Evolutionary conservation across 1,140 invertebrate species (phyloP), one percentile per base, ranked within the genome.

Genomic region (Trichoplusia ni): DNA sequence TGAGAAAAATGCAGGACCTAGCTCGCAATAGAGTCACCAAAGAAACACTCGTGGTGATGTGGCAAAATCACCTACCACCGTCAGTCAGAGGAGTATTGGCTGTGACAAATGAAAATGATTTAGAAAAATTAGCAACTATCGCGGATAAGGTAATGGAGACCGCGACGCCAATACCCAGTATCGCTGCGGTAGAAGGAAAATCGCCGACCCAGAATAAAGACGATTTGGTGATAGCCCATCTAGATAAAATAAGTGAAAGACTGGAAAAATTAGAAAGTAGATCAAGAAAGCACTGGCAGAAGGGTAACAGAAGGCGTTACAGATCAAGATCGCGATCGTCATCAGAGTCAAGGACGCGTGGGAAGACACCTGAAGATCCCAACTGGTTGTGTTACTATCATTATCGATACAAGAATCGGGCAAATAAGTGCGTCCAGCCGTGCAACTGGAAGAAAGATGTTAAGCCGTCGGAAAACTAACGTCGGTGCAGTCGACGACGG

Each of bases 381-480:
- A 9, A 65, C 14, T 65, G 63, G 53, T 35, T 65, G 6, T 65
- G 53, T 38, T 60, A 54, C 19, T 67, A 67, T 14, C 64, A 67
- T 25, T 60, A 37, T 18, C 38, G 59, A 0, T 67, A 49, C 19
- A 11, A 11, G 6, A 7, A 62, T 2, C 37, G 38, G 8, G 65
- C 65, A 1, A 35, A 8, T 0, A 56, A 33, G 7, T 67, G 59
- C n/a, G n/a, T 56, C 0, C 3, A 61, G 1, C 65, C 65, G 1
- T 67, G 65, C 23, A 21, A 40, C 16, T 67, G 65, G 65, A 11
- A 60, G 9, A 60, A 59, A n/a, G n/a, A n/a, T n/a, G n/a, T n/a
- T n/a, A n/a, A n/a, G 19, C 3, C 13, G 14, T 4, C 18, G 62
- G 53, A 51, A 70, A 70, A 70, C 63, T 65, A 70, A 13, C 8